Evolutionary conservation across 2,113 vertebrate genomes (phyloP), one percentile per base, ranked within the genome.

Genomic region (Centropus unirufus): DNA sequence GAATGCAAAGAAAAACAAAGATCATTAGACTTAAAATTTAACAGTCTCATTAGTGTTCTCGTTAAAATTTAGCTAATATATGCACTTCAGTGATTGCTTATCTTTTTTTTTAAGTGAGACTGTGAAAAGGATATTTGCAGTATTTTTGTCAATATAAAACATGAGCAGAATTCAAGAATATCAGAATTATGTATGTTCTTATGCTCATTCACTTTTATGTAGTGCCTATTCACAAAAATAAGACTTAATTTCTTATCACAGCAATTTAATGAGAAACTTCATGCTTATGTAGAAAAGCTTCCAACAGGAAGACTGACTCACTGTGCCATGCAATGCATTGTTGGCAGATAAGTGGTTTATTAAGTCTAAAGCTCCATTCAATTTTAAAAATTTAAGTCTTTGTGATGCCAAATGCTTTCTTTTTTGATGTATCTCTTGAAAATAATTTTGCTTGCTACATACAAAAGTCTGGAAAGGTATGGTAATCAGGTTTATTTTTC

Each of bases 11-110:
- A 62, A 64, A 84, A 92, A 51, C 91, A 91, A 79, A 97, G 75
- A 95, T 96, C 92, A 72, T 29, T 75, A 54, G 79, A 87, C 79
- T 97, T 96, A 95, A 92, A 97, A n/a, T 96, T 95, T 97, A 97
- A 96, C 51, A 93, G 49, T 94, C 68, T 93, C 92, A 69, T 95
- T 97, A 95, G 94, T 91, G 89, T 96, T 95, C 83, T 97, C 66
- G 5, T 80, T 97, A 96, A 62, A 96, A 94, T 89, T 90, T 96
- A 95, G 82, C 58, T 94, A 96, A 89, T 97, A 86, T 75, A 84
- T 87, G 89, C 94, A 95, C 79, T 97, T 97, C 74, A 52, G 62
- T 95, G 81, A 94, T 95, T 95, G 67, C 89, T 44, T 87, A 8
- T 96, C 18, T 69, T 63, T 92, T 86, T 95, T 90, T 96, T 94